phyloP scores from a whole-genome alignment of 2,888 invertebrate genomes.

The Drosophila robusta region DNA sequence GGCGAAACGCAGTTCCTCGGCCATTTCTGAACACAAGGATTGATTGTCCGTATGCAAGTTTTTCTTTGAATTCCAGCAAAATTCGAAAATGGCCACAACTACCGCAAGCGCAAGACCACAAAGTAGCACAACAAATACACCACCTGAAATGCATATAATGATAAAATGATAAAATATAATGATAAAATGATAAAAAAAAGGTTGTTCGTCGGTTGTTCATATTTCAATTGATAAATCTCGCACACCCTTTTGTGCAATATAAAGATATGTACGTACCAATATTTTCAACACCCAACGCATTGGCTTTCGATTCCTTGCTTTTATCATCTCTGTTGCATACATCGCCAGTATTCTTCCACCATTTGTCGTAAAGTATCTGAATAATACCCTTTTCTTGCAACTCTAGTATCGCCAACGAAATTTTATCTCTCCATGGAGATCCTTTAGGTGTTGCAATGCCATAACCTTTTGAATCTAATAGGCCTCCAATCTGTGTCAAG shows the following conservation, averaged over 20 bases:
- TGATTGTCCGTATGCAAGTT: slow-evolving; percentile 93
- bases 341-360: slow-evolving; percentile 99
- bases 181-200: too few relatives aligned
- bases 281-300: slow-evolving; percentile 93
- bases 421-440: slow-evolving; percentile 98
- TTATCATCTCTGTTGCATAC: slow-evolving; percentile 94
- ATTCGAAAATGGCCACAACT: slow-evolving; percentile 96
- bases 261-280: slow-evolving; percentile 87
- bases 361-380: slow-evolving; percentile 97
- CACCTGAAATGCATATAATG: slow-evolving; percentile 86
- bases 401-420: slow-evolving; percentile 96
- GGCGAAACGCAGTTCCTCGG: slow-evolving; percentile 95
- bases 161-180: too few relatives aligned
- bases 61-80: slow-evolving; percentile 97
- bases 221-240: not conserved
- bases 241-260: not conserved
- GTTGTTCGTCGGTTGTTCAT: too few relatives aligned
- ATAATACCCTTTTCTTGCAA: slow-evolving; percentile 97
- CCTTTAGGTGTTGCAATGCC: slow-evolving; percentile 99
- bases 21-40: slow-evolving; percentile 97
- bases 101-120: slow-evolving; percentile 96
- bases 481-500: slow-evolving; percentile 97
- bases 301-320: slow-evolving; percentile 96
- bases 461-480: slow-evolving; percentile 88
- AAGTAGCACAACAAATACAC: slow-evolving; percentile 98